Conservation (phyloP, 2,797 vertebrate genomes). For the Pogonophryne albipinna region DNA sequence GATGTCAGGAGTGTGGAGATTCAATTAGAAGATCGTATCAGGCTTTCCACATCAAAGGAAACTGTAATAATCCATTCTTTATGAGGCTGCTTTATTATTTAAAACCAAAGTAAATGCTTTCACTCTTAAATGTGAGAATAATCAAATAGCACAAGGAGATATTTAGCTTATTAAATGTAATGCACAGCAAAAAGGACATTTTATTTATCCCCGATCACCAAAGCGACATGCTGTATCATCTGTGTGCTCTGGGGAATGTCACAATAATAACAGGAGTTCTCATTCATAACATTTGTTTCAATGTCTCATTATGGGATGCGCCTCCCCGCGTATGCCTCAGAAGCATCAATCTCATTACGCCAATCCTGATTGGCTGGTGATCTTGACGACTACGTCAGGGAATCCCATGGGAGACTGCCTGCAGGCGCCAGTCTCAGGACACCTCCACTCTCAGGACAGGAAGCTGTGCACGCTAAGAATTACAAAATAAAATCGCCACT, state of each 20-base stretch:
- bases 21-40: constrained; percentile 63
- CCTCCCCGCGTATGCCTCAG: too few species aligned
- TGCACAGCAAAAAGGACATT: constrained; percentile 16
- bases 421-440: too few species aligned
- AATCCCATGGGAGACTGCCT: too few species aligned
- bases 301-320: too few species aligned
- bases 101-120: constrained; percentile 13
- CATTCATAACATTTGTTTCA: too few species aligned
- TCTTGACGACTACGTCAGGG: too few species aligned
- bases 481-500: too few species aligned
- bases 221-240: constrained; percentile 21
- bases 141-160: constrained; percentile 1
- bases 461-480: too few species aligned
- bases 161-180: constrained; percentile 10
- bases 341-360: too few species aligned
- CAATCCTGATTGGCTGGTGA: too few species aligned
- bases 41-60: constrained; percentile 40
- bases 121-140: constrained; percentile 4
- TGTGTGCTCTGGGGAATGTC: constrained; percentile 16
- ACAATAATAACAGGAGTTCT: constrained; percentile 7
- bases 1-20: constrained; percentile 51
- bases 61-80: constrained; percentile 29
- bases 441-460: too few species aligned
- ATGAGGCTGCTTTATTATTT: constrained; percentile 16
- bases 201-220: constrained; percentile 7